Evolutionary conservation across 2,888 invertebrate species (phyloP), one percentile per base, ranked within the genome.

Genomic region (Drosophila lutescens): DNA sequence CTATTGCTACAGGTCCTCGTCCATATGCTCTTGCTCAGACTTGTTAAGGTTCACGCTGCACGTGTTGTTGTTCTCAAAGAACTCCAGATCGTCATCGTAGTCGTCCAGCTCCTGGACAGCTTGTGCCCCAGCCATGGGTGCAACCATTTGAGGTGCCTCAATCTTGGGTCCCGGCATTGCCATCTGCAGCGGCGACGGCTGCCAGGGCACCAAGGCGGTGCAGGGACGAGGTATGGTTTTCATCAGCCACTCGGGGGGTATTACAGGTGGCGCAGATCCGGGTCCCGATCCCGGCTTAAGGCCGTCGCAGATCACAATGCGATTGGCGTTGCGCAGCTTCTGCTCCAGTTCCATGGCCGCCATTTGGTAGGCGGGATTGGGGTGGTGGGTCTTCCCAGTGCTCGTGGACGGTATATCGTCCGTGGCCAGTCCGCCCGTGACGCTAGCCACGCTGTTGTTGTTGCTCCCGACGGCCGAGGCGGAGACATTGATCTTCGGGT

Each of bases 141-240:
- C 7, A 1, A 17, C 34, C 0, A 30, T 30, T 15, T 41, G 66
- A 0, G 54, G 32, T 2, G 41, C 23, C 7, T 38, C 34, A 46
- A 68, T 76, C 47, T 57, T 62, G 34, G 17, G 34, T 23, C 50
- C 59, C 8, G 66, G 50, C 61, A 68, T 41, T 9, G 65, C 54
- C 10, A 85, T 34, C 26, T 74, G 81, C 5, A 93, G 93, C 30
- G 94, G 93, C 60, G 95, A 95, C 0, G 97, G 96, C 88, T 96
- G 95, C 97, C 97, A 97, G 10, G 96, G 93, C 2, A 97, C 96
- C 74, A 97, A 90, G 4, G 97, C 96, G 92, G 96, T 96, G 83
- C 95, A 95, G 0, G 96, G 96, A 94, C 92, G 88, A 94, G 94
- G 85, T 43, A 88, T 76, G 6, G 85, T 50, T 51, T 94, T 93